Evolutionary conservation across 2,797 vertebrate species (phyloP), one percentile per base, ranked within the genome.

Genomic region (Bradypus variegatus): DNA sequence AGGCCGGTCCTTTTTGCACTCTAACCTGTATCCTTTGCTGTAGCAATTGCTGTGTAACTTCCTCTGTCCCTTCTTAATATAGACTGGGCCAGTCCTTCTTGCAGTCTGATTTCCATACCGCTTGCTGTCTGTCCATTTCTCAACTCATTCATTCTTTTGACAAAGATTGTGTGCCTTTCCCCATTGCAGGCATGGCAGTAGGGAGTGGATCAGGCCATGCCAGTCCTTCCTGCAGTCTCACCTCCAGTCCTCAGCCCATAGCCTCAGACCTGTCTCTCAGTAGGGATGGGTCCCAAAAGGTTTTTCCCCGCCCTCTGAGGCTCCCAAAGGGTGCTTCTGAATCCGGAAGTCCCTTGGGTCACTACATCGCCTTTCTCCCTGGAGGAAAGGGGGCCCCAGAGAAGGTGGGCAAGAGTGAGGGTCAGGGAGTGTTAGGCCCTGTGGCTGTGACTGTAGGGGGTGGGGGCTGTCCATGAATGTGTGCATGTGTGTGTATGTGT

Each of bases 51-150:
- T 1, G 2, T 64, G 76, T 15, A 5, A 7, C 29, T 18, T 41
- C 50, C 18, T 65, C 76, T 8, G 8, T 58, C 21, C 21, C 65
- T 27, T 58, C 58, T 73, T 69, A 33, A 0, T 3, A 13, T 3
- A 36, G 53, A 50, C 29, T 8, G 13, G 50, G 33, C 85, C 19
- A 0, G 90, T 95, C 62, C 73, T 88, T 60, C 87, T 79, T 60
- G 25, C 58, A 14, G 50, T 93, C 93, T 90, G 25, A 93, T 94
- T 95, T 76, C 36, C 38, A 5, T 19, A 19, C 50, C 13, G 84
- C 90, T 85, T 36, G 80, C 91, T 79, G 29, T 72, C 13, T 58
- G 82, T 70, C 62, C 31, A 14, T n/a, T 38, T 75, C 60, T 14
- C 36, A 53, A 15, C 38, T 94, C 76, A 48, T 92, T 89, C 45